These are phyloP conservation scores for Lordiphosa stackelbergi DNA, from an alignment of 1,140 invertebrate species.

Conservation along the genomic window DNA sequence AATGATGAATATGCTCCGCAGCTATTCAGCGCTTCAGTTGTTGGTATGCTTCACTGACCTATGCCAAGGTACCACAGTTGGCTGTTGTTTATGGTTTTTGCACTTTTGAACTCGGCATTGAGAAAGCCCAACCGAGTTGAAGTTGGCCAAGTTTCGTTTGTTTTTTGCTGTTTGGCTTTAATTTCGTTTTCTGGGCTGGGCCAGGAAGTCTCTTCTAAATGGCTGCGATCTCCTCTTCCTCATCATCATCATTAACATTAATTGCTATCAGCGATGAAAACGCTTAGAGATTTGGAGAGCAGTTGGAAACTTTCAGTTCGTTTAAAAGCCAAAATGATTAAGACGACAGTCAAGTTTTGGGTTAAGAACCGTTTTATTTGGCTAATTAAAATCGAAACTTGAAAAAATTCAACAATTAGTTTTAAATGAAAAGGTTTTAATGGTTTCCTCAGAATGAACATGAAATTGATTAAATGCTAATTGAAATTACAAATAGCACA, in stretches of 20 bases:
- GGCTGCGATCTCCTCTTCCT: slow-evolving; percentile 27
- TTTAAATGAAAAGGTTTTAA: too few species aligned
- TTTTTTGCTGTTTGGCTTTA: background rate
- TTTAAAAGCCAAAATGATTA: background rate
- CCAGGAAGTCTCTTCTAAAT: slow-evolving; percentile 10
- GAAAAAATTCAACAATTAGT: too few species aligned
- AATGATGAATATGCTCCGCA: slow-evolving; percentile 18
- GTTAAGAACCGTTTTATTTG: slow-evolving; percentile 10
- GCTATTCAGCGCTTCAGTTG: slow-evolving; percentile 18
- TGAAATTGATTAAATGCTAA: too few species aligned
- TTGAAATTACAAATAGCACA: too few species aligned
- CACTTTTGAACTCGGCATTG: slow-evolving; percentile 48
- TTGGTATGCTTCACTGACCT: slow-evolving; percentile 65
- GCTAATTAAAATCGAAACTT: too few species aligned
- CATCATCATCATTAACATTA: slow-evolving; percentile 23
- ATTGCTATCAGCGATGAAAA: slow-evolving; percentile 46
- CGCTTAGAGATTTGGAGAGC: slow-evolving; percentile 28
- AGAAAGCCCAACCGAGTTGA: slow-evolving; percentile 40
- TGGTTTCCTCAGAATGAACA: too few species aligned
- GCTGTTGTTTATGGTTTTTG: slow-evolving; percentile 27
- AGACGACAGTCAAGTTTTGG: too few species aligned
- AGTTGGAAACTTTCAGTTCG: slow-evolving; percentile 3
- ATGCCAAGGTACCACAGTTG: slow-evolving; percentile 47
- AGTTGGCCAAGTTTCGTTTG: slow-evolving; percentile 57
- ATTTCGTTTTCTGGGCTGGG: background rate